Evolutionary conservation across 1,140 invertebrate genomes (phyloP), one percentile per base, ranked within the genome.

Genomic region (Mercenaria mercenaria): DNA sequence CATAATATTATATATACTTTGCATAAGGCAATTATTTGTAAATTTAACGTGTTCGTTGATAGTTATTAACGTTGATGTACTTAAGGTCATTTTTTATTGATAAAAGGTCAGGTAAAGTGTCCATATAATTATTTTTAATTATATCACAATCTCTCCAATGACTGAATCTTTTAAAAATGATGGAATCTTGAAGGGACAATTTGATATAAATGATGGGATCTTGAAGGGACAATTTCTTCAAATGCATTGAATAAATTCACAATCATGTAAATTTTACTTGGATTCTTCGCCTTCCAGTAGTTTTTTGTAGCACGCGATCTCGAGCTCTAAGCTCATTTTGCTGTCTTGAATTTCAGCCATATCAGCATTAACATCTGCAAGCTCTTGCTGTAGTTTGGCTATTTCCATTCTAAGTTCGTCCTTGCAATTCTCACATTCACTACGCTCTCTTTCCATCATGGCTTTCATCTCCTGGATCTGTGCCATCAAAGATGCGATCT

Each of bases 331-430:
- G 29, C 92, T 92, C 74, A 96, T 93, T 87, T 97, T 96, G 82
- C 94, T 95, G 88, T 96, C 96, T 90, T 96, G 93, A 39, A 97
- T 87, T 76, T 93, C 94, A 88, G 96, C 95, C 34, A 96, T 89
- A 74, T 96, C 96, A 41, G 93, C 90, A 81, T 96, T 94, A 32
- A 96, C 93, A 29, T 91, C 85, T 88, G 96, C 95, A 89, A 96
- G 93, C 90, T 96, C 95, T 11, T 93, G 91, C 11, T 95, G 88
- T 6, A 96, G 91, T 87, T 95, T 94, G 26, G 91, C 89, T 37
- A 96, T 95, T 80, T 96, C 95, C 41, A 88, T 79, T 50, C 89
- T 92, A 72, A 92, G 47, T 32, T 86, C 39, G 0, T n/a, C 20
- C 76, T 80, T 81, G 11, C 81, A 59, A 29, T 52, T 32, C 26